These are phyloP conservation scores for Strix occidentalis DNA, from an alignment of 2,797 vertebrate genomes.

Conservation along the genomic window DNA sequence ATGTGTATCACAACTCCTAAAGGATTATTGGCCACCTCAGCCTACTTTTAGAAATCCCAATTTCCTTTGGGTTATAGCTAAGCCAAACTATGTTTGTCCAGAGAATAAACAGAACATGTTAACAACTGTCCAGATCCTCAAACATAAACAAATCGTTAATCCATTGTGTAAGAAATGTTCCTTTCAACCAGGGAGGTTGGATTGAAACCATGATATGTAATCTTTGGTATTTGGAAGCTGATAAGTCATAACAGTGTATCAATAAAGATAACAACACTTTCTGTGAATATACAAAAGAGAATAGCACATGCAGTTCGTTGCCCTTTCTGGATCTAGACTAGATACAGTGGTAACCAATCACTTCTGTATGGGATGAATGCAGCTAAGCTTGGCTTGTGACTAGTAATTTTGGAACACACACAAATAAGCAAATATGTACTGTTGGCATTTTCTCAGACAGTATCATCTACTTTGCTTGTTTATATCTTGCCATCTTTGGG, in stretches of 20 bases:
- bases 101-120: slow-evolving; percentile 30
- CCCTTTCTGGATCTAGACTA: background rate
- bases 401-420: background rate
- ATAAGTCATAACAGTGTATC: slow-evolving; percentile 15
- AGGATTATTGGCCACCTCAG: slow-evolving; percentile 13
- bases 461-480: background rate
- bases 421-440: background rate
- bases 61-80: background rate
- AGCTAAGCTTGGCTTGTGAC: background rate
- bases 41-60: background rate
- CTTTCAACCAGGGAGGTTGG: slow-evolving; percentile 16
- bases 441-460: background rate
- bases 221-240: slow-evolving; percentile 40
- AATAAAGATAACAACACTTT: slow-evolving; percentile 21
- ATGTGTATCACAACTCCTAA: background rate
- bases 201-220: slow-evolving; percentile 18
- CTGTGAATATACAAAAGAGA: background rate
- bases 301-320: background rate
- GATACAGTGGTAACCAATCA: background rate
- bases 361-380: background rate
- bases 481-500: background rate
- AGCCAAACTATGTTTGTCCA: background rate
- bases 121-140: background rate
- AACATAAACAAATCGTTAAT: slow-evolving; percentile 28
- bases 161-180: slow-evolving; percentile 6